Percentiles rank a stretch among this genome's conserved stretches.
These are phyloP conservation scores for Eleginops maclovinus DNA, from an alignment of 2,113 vertebrate species.

Conservation along the genomic window DNA sequence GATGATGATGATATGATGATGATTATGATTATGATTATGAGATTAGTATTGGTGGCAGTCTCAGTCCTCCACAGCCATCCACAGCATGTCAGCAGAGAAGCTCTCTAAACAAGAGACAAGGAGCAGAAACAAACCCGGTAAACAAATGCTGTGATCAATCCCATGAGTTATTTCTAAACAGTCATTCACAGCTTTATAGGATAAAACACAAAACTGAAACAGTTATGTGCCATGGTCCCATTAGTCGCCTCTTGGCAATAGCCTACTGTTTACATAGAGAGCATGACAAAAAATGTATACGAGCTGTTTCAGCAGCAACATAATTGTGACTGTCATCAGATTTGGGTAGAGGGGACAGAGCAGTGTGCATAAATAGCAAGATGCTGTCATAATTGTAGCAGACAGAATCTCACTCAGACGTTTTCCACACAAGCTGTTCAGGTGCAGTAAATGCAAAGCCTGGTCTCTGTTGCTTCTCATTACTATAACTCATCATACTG, in stretches of 20 bases:
- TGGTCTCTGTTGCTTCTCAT: slow-evolving; percentile 19
- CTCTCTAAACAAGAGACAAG: slow-evolving; percentile 45
- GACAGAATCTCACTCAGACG: slow-evolving; percentile 14
- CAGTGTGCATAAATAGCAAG: slow-evolving; percentile 16
- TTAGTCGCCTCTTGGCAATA: slow-evolving; percentile 11
- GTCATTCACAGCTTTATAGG: slow-evolving; percentile 9
- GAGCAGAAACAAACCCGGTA: slow-evolving; percentile 35
- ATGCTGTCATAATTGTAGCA: slow-evolving; percentile 35
- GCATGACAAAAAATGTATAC: neutral
- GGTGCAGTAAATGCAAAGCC: neutral
- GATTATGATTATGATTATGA: slow-evolving; percentile 30
- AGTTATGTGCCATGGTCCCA: slow-evolving; percentile 12
- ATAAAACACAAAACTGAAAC: slow-evolving; percentile 9
- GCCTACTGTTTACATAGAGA: slow-evolving; percentile 39
- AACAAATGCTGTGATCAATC: slow-evolving; percentile 46
- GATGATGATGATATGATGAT: slow-evolving; percentile 19
- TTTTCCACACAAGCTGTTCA: slow-evolving; percentile 16
- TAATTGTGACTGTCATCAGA: slow-evolving; percentile 35
- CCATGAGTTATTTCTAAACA: slow-evolving; percentile 4
- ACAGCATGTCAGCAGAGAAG: slow-evolving; percentile 48
- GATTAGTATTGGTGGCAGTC: slow-evolving; percentile 51
- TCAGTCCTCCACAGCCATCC: slow-evolving; percentile 42
- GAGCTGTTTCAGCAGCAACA: slow-evolving; percentile 27
- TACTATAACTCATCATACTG: neutral
- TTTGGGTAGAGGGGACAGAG: slow-evolving; percentile 7